Conservation (phyloP, 2,113 vertebrate species). For the Mormyrus lacerda region DNA sequence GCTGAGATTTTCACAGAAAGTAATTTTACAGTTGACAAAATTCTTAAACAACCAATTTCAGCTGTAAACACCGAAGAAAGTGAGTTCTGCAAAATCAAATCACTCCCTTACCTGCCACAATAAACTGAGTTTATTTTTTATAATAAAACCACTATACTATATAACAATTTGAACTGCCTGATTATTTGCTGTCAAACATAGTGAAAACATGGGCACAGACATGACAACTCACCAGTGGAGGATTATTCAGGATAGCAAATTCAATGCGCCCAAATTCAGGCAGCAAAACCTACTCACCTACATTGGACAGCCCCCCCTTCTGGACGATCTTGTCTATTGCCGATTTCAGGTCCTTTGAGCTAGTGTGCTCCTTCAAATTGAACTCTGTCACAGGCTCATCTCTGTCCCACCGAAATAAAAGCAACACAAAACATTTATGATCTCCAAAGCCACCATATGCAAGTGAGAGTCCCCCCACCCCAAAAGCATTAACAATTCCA, state of each 20-base stretch:
- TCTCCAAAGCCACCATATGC: neutral
- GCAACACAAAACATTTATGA: neutral
- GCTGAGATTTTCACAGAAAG: neutral
- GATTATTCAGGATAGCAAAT: neutral
- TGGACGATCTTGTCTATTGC: conserved; percentile 83
- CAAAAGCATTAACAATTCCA: neutral
- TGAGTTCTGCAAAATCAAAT: neutral
- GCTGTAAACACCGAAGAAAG: neutral
- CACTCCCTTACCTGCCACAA: conserved; percentile 33
- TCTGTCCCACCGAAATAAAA: conserved; percentile 47
- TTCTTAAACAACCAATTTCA: neutral
- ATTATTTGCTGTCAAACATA: neutral
- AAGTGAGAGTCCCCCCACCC: neutral
- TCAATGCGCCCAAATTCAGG: neutral
- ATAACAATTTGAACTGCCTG: neutral
- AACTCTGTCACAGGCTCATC: conserved; percentile 83
- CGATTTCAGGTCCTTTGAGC: conserved; percentile 70
- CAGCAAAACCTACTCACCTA: conserved; percentile 67
- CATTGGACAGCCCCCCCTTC: conserved; percentile 87
- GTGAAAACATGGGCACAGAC: neutral
- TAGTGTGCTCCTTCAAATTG: conserved; percentile 72
- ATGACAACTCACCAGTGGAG: neutral
- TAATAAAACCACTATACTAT: neutral
- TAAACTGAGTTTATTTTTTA: neutral
- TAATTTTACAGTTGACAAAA: neutral